A percentile compares a stretch with the other conserved stretches of the same genome.
These are phyloP conservation scores for Hymenopus coronatus DNA, from an alignment of 2,888 invertebrate genomes.

Conservation along the genomic window DNA sequence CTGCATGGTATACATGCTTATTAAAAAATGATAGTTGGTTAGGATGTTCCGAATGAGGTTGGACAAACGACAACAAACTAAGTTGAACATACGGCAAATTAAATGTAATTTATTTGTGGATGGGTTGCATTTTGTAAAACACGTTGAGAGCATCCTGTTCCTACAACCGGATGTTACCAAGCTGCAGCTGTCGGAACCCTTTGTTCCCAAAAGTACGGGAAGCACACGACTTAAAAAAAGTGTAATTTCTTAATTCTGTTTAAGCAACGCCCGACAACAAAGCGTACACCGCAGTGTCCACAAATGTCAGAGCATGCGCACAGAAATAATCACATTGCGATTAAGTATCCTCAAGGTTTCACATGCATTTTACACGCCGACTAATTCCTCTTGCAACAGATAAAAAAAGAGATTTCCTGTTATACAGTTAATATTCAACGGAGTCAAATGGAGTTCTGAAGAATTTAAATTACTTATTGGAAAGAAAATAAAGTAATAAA, in stretches of 20 bases:
- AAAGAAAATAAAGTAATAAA: no score
- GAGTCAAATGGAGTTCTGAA: no score
- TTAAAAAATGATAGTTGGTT: no score
- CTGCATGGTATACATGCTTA: no score
- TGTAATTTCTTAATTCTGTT: neutral
- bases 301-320: no score
- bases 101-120: neutral
- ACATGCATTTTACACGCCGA: no score
- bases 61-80: neutral
- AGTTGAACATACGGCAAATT: neutral
- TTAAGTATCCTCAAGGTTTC: no score
- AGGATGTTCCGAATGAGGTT: neutral
- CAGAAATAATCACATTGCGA: neutral
- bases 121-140: neutral
- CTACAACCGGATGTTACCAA: neutral
- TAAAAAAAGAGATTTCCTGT: no score
- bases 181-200: neutral
- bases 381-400: no score
- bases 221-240: neutral
- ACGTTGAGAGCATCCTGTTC: neutral
- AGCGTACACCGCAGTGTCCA: neutral
- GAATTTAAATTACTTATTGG: no score
- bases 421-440: no score
- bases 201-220: neutral
- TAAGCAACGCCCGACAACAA: neutral